Evolutionary conservation across 1,140 invertebrate genomes (phyloP).

Genomic region (Chlorops oryzae): DNA sequence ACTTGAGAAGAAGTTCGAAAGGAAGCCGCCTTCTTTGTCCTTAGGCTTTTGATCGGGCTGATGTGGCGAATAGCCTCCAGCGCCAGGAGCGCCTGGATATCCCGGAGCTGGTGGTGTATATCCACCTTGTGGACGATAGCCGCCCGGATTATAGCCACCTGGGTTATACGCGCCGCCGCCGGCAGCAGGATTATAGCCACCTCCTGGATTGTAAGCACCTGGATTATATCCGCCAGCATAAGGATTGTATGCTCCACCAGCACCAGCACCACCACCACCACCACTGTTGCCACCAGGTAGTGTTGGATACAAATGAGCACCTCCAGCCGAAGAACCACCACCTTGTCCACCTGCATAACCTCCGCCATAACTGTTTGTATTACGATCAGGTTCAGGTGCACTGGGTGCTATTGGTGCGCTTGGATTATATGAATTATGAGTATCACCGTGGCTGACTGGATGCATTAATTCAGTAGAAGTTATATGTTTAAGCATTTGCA

Average conservation of each 20-base stretch:
- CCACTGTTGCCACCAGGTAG: constrained; percentile 24
- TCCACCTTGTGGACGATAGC: neutral
- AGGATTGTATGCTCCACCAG: constrained; percentile 19
- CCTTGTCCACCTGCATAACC: constrained; percentile 31
- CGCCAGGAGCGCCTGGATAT: constrained; percentile 10
- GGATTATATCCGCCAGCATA: constrained; percentile 26
- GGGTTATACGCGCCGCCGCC: constrained; percentile 31
- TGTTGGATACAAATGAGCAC: constrained; percentile 40
- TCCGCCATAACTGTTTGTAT: constrained; percentile 18
- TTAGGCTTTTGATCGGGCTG: constrained; percentile 26
- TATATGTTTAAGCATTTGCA: no score
- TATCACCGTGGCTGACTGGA: constrained; percentile 28
- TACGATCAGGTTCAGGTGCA: constrained; percentile 11
- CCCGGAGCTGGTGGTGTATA: constrained; percentile 12
- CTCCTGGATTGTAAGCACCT: constrained; percentile 15
- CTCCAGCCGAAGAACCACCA: constrained; percentile 44
- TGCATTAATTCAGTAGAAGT: no score
- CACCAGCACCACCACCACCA: constrained; percentile 18
- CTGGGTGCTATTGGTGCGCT: constrained; percentile 20
- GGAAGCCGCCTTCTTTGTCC: constrained; percentile 43
- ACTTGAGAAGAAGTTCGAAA: constrained; percentile 43
- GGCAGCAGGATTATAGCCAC: constrained; percentile 31
- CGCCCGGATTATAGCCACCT: constrained; percentile 20
- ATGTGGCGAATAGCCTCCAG: constrained; percentile 9
- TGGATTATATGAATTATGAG: constrained; percentile 38